phyloP scores from a whole-genome alignment of 2,113 vertebrate species.

The Alectura lathami region DNA sequence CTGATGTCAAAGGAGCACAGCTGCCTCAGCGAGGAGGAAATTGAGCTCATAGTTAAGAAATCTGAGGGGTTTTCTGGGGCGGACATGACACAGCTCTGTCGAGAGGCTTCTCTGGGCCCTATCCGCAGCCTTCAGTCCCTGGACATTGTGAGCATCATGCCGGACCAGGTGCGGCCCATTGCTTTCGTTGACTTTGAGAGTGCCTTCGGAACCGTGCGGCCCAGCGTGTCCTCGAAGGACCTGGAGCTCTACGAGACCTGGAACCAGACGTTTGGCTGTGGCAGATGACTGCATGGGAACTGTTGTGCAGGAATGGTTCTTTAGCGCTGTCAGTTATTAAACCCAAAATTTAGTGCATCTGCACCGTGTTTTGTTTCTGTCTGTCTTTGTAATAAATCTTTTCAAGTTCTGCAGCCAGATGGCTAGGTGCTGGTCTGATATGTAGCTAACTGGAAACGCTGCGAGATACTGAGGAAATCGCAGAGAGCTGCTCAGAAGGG shows the following conservation, averaged over 20 bases:
- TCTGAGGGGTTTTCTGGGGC: slow-evolving; percentile 91
- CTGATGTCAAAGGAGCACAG: slow-evolving; percentile 88
- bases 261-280: slow-evolving; percentile 93
- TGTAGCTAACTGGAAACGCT: neutral
- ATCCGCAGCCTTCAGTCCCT: slow-evolving; percentile 87
- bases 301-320: rapidly evolving
- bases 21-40: slow-evolving; percentile 79
- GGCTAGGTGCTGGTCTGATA: neutral
- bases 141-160: slow-evolving; percentile 88
- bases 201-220: slow-evolving; percentile 87
- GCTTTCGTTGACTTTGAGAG: slow-evolving; percentile 86
- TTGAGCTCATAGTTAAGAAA: slow-evolving; percentile 79
- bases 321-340: rapidly evolving
- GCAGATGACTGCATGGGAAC: slow-evolving; percentile 69
- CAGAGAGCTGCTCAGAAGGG: neutral
- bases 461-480: neutral
- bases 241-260: slow-evolving; percentile 91
- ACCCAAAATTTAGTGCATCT: neutral
- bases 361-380: neutral
- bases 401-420: neutral
- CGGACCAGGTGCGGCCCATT: slow-evolving; percentile 90
- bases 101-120: slow-evolving; percentile 93
- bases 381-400: neutral
- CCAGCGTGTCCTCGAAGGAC: slow-evolving; percentile 89
- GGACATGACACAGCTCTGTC: slow-evolving; percentile 94